phyloP scores from a whole-genome alignment of 2,113 vertebrate species.

The Anolis sagrei region DNA sequence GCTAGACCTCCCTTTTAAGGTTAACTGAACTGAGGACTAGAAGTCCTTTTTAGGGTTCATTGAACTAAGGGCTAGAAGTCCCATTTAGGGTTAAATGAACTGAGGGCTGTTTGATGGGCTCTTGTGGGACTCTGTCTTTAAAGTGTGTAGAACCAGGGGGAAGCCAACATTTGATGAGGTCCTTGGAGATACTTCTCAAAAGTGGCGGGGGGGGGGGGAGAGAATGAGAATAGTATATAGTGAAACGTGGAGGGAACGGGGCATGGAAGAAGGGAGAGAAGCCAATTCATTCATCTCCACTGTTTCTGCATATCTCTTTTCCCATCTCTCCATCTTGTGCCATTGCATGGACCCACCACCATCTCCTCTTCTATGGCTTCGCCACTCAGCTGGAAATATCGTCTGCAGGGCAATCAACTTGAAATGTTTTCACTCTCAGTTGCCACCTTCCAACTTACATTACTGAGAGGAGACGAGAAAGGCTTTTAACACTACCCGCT shows the following conservation, averaged over 20 bases:
- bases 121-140: too few relatives aligned
- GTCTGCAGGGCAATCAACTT: constrained; percentile 49
- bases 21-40: too few relatives aligned
- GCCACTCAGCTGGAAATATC: constrained; percentile 40
- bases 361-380: neutral
- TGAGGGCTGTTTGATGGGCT: too few relatives aligned
- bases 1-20: too few relatives aligned
- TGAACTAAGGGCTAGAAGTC: too few relatives aligned
- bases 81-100: too few relatives aligned
- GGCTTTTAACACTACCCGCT: constrained; percentile 69
- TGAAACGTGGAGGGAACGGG: neutral
- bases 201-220: neutral
- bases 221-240: neutral
- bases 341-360: neutral
- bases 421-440: constrained; percentile 61
- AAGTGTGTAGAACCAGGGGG: too few relatives aligned
- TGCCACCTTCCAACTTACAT: constrained; percentile 62
- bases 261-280: too few relatives aligned
- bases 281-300: neutral
- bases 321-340: rapidly evolving
- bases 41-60: too few relatives aligned
- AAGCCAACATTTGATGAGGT: too few relatives aligned
- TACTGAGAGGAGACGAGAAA: constrained; percentile 63
- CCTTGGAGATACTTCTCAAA: neutral
- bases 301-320: neutral